Percentiles rank a stretch among this genome's conserved stretches.
phyloP scores from a whole-genome alignment of 2,113 vertebrate genomes.

The Crotalus horridus region DNA sequence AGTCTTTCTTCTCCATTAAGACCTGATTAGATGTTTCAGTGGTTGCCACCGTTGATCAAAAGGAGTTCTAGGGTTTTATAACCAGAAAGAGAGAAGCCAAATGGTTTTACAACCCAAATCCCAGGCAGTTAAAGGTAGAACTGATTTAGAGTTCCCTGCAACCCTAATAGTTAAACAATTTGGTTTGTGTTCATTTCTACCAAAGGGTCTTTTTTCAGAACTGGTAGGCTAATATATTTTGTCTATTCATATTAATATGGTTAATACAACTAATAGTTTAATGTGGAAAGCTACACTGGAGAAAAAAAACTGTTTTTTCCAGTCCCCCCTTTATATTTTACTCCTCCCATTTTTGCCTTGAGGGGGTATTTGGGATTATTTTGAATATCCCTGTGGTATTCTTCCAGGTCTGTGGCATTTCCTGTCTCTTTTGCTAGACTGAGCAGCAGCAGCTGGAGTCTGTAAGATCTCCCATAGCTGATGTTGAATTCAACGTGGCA shows the following conservation, averaged over 20 bases:
- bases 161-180: slow-evolving; percentile 16
- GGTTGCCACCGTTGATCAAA: slow-evolving; percentile 12
- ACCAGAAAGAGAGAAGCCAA: slow-evolving; percentile 40
- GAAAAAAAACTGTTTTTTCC: background rate
- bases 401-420: background rate
- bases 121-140: slow-evolving; percentile 50
- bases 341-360: background rate
- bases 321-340: background rate
- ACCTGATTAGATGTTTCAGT: slow-evolving; percentile 27
- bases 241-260: background rate
- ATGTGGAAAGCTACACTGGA: background rate
- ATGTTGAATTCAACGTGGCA: slow-evolving; percentile 21
- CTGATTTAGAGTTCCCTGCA: slow-evolving; percentile 40
- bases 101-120: slow-evolving; percentile 45
- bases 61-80: slow-evolving; percentile 30
- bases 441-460: background rate
- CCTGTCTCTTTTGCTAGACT: background rate
- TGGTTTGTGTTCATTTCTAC: slow-evolving; percentile 17
- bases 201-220: background rate
- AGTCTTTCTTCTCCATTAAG: background rate
- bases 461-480: slow-evolving; percentile 14
- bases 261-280: background rate
- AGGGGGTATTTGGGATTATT: background rate
- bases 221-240: background rate
- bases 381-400: background rate